Conservation (phyloP, 1,140 invertebrate genomes). For the Copidosoma floridanum region DNA sequence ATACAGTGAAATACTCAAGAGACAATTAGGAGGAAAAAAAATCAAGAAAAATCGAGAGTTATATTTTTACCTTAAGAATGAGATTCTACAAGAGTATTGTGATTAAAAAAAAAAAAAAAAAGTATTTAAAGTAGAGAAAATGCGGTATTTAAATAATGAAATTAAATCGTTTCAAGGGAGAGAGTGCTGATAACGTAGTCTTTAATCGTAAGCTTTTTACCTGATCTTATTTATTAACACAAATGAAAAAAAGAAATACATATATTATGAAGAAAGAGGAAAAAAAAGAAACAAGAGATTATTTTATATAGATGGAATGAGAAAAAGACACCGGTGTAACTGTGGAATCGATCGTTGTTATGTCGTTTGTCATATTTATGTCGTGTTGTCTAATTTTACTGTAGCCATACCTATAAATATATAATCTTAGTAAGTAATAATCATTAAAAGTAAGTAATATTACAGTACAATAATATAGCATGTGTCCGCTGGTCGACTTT, state of each 20-base stretch:
- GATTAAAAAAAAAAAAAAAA: conserved; percentile 7
- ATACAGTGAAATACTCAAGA: conserved; percentile 3
- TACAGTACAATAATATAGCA: conserved; percentile 27
- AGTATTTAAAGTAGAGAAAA: too few relatives aligned
- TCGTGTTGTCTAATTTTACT: conserved; percentile 47
- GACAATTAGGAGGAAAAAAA: too few relatives aligned
- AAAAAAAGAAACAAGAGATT: conserved; percentile 17
- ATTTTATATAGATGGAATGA: conserved; percentile 14
- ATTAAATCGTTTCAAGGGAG: not conserved
- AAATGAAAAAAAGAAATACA: conserved; percentile 11
- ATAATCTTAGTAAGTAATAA: conserved; percentile 39
- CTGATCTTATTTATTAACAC: conserved; percentile 16
- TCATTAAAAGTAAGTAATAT: conserved; percentile 19
- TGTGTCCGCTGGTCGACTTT: conserved; percentile 19
- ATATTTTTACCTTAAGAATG: too few relatives aligned
- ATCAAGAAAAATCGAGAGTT: too few relatives aligned
- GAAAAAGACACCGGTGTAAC: conserved; percentile 35
- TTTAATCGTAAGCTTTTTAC: conserved; percentile 3
- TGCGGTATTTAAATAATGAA: too few relatives aligned
- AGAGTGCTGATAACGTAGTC: conserved; percentile 7
- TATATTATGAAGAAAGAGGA: too few relatives aligned
- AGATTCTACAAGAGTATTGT: too few relatives aligned
- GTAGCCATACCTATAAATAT: conserved; percentile 40
- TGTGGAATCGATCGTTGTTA: conserved; percentile 48
- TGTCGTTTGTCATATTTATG: conserved; percentile 50